Percentiles rank a stretch among this genome's conserved stretches.
Conservation (phyloP, 2,797 vertebrate genomes). For the Myotis findleyi region DNA sequence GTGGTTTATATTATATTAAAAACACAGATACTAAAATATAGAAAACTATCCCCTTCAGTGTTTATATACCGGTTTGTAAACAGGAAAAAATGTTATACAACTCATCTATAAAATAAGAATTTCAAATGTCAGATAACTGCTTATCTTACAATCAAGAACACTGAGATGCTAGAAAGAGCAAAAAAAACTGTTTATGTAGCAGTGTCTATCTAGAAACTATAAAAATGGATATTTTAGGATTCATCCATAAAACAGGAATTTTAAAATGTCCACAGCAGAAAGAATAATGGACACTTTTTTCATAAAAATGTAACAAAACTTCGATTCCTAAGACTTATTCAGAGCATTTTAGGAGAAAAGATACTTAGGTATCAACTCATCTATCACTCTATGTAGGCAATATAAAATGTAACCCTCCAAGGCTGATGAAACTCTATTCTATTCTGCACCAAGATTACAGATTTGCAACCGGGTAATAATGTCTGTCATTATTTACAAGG, state of each 20-base stretch:
- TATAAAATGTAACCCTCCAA: background rate
- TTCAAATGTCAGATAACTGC: conserved; percentile 27
- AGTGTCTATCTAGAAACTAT: background rate
- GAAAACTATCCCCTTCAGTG: background rate
- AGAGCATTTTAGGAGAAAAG: background rate
- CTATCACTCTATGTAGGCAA: background rate
- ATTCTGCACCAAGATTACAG: background rate
- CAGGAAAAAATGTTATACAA: background rate
- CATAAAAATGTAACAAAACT: background rate
- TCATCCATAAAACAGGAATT: conserved; percentile 38
- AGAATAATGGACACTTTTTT: background rate
- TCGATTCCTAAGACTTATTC: background rate
- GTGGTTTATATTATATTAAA: conserved; percentile 36
- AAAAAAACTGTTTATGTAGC: background rate
- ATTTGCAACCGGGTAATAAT: background rate
- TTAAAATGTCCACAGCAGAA: conserved; percentile 2
- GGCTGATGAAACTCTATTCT: background rate
- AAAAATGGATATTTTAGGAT: conserved; percentile 35
- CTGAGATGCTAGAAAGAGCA: conserved; percentile 23
- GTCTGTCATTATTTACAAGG: conserved; percentile 8
- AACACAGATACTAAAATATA: conserved; percentile 10
- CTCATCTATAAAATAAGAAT: conserved; percentile 24
- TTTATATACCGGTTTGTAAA: conserved; percentile 13
- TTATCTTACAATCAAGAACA: conserved; percentile 43
- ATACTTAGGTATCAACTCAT: background rate